Evolutionary conservation across 2,888 invertebrate genomes (phyloP).

Genomic region (Hetaerina titia): DNA sequence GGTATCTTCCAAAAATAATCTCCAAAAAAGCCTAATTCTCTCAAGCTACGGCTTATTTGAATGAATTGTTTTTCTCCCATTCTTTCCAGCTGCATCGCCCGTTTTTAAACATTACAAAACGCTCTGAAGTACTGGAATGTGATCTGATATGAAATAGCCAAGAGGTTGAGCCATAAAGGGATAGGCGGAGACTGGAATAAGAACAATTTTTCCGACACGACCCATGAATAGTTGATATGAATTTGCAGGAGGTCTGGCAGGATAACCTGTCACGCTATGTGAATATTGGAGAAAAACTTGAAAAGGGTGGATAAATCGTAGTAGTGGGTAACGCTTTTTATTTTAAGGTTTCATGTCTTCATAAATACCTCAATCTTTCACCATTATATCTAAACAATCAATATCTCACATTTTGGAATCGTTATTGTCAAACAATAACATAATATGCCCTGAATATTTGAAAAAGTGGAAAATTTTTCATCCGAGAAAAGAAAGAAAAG

Average conservation of each 20-base stretch:
- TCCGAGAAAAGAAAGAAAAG: too few relatives aligned
- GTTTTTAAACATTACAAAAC: neutral
- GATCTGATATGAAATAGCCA: neutral
- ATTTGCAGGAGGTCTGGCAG: neutral
- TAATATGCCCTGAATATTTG: too few relatives aligned
- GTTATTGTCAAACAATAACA: too few relatives aligned
- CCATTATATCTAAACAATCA: too few relatives aligned
- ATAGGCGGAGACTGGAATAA: neutral
- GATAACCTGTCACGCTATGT: neutral
- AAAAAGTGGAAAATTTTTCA: too few relatives aligned
- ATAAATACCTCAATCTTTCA: too few relatives aligned
- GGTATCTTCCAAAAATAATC: constrained; percentile 2
- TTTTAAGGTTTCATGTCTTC: too few relatives aligned
- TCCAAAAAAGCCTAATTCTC: neutral
- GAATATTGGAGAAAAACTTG: neutral
- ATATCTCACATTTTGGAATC: too few relatives aligned
- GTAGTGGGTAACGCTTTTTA: too few relatives aligned
- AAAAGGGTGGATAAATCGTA: too few relatives aligned
- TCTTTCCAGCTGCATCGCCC: neutral
- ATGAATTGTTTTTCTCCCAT: neutral
- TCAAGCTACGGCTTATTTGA: neutral
- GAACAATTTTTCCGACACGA: neutral
- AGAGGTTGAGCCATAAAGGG: neutral
- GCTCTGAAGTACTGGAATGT: neutral
- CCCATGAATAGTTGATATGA: neutral